Evolutionary conservation across 2,113 vertebrate genomes (phyloP).

Genomic region (Eptesicus fuscus): DNA sequence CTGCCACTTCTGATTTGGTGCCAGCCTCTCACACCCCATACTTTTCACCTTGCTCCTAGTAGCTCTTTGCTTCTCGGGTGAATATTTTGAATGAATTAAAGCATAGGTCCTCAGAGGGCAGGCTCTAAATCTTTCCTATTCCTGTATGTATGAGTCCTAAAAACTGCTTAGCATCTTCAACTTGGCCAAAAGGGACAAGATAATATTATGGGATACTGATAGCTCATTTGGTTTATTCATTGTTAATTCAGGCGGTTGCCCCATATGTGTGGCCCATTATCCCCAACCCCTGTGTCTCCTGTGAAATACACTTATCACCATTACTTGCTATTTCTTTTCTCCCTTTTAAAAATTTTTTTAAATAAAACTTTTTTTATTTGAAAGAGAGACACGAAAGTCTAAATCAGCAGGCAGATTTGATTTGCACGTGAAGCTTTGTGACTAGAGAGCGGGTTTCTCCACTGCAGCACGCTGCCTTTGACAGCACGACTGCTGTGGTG

Average conservation of each 20-base stretch:
- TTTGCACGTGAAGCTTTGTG: not conserved
- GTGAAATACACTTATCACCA: not conserved
- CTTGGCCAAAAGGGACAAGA: not conserved
- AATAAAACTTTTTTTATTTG: not conserved
- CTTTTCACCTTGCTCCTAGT: not conserved
- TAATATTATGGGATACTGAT: not conserved
- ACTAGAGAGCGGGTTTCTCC: not conserved
- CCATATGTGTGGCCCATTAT: not conserved
- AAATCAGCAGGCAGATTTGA: not conserved
- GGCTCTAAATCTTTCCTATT: conserved; percentile 46
- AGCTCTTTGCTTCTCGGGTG: conserved; percentile 17
- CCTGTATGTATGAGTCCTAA: not conserved
- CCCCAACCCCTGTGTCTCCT: not conserved
- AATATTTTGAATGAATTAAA: conserved; percentile 43
- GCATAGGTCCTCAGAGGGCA: not conserved
- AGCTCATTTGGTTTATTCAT: not conserved
- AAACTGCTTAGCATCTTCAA: not conserved
- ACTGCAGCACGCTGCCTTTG: not conserved
- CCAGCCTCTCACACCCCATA: not conserved
- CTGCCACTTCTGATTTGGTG: not conserved
- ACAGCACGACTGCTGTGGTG: not conserved
- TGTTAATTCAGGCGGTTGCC: not conserved
- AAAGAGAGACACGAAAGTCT: not conserved
- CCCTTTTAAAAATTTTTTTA: not conserved
- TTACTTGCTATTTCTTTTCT: not conserved